These are phyloP conservation scores for Diacarnus erythraeanus DNA, from an alignment of 37 sponge, comb jelly and placozoan genomes.

Conservation along the genomic window DNA sequence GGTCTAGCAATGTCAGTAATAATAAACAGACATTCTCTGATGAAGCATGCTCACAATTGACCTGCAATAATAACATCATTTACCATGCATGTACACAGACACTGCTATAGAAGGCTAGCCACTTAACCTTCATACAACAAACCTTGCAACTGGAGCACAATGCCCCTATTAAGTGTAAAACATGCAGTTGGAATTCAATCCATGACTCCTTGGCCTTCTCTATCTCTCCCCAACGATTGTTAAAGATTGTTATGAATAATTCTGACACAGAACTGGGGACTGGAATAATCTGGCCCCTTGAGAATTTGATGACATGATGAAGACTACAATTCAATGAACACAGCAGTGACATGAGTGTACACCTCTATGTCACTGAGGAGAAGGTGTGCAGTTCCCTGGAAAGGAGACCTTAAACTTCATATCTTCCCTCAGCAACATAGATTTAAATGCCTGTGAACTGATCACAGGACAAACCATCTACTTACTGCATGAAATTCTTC, in stretches of 20 bases:
- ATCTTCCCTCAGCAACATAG: too few species aligned
- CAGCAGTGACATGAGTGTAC: too few species aligned
- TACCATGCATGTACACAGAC: not conserved
- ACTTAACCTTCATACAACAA: not conserved
- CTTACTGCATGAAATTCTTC: conserved; percentile 6
- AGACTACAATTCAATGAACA: too few species aligned
- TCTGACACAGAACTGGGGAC: not conserved
- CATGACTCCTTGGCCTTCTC: conserved; percentile 19
- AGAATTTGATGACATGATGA: too few species aligned
- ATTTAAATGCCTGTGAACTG: too few species aligned
- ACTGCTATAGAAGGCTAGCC: too few species aligned
- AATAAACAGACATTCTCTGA: conserved; percentile 22
- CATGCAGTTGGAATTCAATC: conserved; percentile 25
- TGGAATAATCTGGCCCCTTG: not conserved
- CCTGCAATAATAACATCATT: conserved; percentile 12
- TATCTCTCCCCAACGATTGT: not conserved
- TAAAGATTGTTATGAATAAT: conserved; percentile 14
- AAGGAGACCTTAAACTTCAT: too few species aligned
- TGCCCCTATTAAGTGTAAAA: conserved; percentile 70
- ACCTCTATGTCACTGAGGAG: too few species aligned
- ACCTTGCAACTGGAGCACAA: conserved; percentile 51
- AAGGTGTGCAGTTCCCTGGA: too few species aligned
- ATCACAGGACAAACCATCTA: too few species aligned
- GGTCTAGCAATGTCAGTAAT: conserved; percentile 53
- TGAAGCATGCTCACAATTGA: conserved; percentile 27